Base-by-base conservation (phyloP, 2,113 vertebrate genomes). In the Mixornis gularis region DNA sequence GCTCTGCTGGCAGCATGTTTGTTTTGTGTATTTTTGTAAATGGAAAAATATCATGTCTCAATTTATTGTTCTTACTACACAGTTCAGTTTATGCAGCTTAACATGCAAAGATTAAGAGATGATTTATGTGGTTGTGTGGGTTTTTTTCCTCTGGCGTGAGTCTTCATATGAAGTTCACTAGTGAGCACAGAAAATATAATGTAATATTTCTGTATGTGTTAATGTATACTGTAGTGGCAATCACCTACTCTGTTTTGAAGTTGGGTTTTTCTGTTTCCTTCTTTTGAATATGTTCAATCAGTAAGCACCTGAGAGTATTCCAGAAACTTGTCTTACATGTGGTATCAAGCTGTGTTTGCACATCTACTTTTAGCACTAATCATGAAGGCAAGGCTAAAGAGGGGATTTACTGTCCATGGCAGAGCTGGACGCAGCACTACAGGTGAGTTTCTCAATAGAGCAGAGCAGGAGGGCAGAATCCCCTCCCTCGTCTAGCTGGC, bases 111-210 rank as follows among this genome's bases (percentile, higher is more conserved):
- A 64, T 84, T 85, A 64, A 5, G 7, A 84, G 72, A 51, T 88
- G 38, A 78, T 93, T 93, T 95, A 84, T 85, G 48, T 65, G 44
- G 15, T 38, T 51, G 13, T 44, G 3, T 49, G 19, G 11, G 0
- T 12, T 85, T 95, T 94, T 65, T 83, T 20, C 16, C 53, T 36
- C 53, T 55, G 51, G 60, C 59, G 26, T 68, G 29, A 56, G 38
- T 85, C 66, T 91, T 71, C 52, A 52, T 92, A 59, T 95, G 93
- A 85, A 94, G 84, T 62, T 76, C 74, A 93, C 76, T 94, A 91
- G 69, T 94, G 77, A 79, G 62, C 83, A 51, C 74, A 96, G 34
- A 92, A 88, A 95, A 96, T 94, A 79, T 10, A 77, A 38, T 43
- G 52, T 87, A 91, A 64, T 94, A 59, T 48, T 95, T 69, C 55